These are phyloP conservation scores for Rhadina sibilatrix DNA, from an alignment of 2,113 vertebrate genomes.

Conservation along the genomic window DNA sequence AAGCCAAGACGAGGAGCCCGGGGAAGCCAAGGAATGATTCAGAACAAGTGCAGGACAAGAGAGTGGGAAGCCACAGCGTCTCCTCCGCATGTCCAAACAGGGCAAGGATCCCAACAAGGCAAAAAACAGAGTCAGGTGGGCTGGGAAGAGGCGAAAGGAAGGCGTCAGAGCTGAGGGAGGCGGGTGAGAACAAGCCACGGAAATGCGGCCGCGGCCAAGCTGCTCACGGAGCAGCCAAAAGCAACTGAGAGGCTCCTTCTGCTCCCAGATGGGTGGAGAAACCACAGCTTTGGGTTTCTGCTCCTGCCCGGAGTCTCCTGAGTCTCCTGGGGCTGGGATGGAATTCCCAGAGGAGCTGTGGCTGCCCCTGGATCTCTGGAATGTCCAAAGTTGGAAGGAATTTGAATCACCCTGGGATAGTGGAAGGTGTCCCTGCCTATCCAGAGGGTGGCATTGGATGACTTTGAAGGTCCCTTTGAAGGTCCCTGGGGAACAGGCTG, in stretches of 20 bases:
- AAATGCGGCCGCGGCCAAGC: background rate
- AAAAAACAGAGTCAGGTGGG: constrained; percentile 29
- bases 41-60: background rate
- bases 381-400: too few relatives aligned
- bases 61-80: constrained; percentile 20
- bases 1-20: background rate
- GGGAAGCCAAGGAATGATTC: constrained; percentile 17
- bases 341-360: too few relatives aligned
- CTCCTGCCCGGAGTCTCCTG: background rate
- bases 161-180: background rate
- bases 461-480: too few relatives aligned
- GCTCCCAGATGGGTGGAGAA: background rate
- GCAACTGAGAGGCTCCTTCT: background rate
- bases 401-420: too few relatives aligned
- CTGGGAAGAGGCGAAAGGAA: background rate
- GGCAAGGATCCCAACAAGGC: background rate
- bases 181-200: constrained; percentile 43
- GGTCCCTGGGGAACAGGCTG: background rate
- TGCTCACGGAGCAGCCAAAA: background rate
- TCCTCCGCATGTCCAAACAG: background rate
- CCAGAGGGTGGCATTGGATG: too few relatives aligned
- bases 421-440: too few relatives aligned
- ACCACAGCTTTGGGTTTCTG: background rate
- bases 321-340: too few relatives aligned
- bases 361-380: too few relatives aligned